These are phyloP conservation scores for Rhagonycha fulva DNA, from an alignment of 2,888 invertebrate species.

Conservation along the genomic window DNA sequence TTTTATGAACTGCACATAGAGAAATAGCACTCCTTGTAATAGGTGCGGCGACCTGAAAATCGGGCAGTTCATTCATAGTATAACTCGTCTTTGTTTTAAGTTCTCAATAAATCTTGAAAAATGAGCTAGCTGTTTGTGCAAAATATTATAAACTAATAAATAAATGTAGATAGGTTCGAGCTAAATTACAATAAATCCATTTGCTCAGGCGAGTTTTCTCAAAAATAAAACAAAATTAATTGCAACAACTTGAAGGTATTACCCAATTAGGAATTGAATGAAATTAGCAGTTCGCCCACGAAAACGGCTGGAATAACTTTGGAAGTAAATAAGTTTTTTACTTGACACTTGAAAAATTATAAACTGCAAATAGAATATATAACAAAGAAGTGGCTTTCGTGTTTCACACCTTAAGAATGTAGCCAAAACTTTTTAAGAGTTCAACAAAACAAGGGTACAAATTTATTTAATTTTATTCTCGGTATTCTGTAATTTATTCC, in stretches of 20 bases:
- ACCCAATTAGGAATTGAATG: neutral
- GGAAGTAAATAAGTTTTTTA: neutral
- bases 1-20: constrained; percentile 1
- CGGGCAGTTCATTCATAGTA: constrained; percentile 23
- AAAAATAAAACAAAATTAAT: neutral
- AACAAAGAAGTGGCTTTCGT: neutral
- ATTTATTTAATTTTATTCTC: neutral
- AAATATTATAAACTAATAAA: constrained; percentile 15
- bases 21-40: constrained; percentile 30
- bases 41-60: constrained; percentile 34
- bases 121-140: constrained; percentile 20
- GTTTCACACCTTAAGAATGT: neutral
- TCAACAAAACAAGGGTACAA: neutral
- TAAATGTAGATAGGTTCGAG: neutral
- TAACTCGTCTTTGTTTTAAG: constrained; percentile 26
- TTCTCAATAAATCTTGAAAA: constrained; percentile 21
- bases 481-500: neutral
- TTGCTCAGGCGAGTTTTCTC: neutral
- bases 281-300: neutral
- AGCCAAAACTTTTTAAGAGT: neutral
- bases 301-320: neutral
- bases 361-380: neutral
- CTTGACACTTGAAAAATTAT: neutral
- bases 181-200: neutral
- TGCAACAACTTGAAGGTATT: neutral